Evolutionary conservation across 2,888 invertebrate species (phyloP).

Genomic region (Busseola fusca): DNA sequence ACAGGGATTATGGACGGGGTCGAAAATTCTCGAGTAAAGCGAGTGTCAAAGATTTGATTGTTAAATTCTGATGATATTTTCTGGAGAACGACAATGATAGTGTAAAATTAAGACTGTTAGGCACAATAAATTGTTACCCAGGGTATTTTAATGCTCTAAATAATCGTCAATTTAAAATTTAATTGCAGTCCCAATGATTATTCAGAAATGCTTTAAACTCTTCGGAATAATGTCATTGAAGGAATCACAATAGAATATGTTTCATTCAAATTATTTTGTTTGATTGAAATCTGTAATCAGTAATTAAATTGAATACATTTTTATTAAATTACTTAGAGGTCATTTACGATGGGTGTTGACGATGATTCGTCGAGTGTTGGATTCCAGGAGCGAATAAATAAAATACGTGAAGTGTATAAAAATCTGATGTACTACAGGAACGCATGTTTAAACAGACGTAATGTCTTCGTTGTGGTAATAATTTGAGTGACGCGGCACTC

Average conservation of each 20-base stretch:
- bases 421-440: too few species aligned
- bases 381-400: too few species aligned
- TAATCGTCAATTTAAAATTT: neutral
- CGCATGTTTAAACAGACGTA: too few species aligned
- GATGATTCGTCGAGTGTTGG: too few species aligned
- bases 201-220: too few species aligned
- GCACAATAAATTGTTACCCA: neutral
- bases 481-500: too few species aligned
- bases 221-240: too few species aligned
- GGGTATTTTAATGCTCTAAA: neutral
- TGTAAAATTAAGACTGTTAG: neutral
- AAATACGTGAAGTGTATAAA: too few species aligned
- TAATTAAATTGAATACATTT: neutral
- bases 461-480: too few species aligned
- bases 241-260: neutral
- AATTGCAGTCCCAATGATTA: neutral
- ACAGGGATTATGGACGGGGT: constrained; percentile 12
- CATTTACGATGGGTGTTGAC: too few species aligned
- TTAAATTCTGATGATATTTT: neutral
- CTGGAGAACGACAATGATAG: neutral
- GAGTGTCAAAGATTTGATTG: neutral
- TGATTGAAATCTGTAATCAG: neutral
- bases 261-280: neutral
- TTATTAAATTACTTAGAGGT: too few species aligned
- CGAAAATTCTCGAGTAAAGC: constrained; percentile 1